phyloP scores from a whole-genome alignment of 1,140 invertebrate species.

The Drosophila orena region DNA sequence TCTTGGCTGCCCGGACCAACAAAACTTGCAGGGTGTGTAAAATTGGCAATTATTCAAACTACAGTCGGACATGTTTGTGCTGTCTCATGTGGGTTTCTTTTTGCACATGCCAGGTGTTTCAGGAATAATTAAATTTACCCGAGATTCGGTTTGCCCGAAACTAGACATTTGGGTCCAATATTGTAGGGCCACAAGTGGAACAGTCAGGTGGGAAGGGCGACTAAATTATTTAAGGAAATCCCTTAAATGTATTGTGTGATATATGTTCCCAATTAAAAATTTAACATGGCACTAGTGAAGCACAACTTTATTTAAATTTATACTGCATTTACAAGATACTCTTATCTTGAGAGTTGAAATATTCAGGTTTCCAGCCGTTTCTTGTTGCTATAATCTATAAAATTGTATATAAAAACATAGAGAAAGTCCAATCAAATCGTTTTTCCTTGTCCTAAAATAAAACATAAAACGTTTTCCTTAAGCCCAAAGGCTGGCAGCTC shows the following conservation, averaged over 20 bases:
- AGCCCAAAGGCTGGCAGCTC: conserved; percentile 13
- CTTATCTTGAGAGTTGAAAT: too few species aligned
- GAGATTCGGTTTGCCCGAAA: conserved; percentile 32
- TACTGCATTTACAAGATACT: neutral
- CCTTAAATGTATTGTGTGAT: neutral
- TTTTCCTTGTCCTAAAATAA: neutral
- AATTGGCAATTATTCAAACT: conserved; percentile 77
- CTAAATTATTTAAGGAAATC: neutral
- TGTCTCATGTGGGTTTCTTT: neutral
- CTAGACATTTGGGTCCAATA: conserved; percentile 8
- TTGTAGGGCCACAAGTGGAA: neutral
- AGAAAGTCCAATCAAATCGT: neutral
- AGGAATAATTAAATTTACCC: conserved; percentile 67
- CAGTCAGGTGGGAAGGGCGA: neutral
- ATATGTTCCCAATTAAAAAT: neutral
- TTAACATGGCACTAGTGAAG: too few species aligned
- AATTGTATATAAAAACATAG: neutral
- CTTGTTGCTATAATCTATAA: neutral
- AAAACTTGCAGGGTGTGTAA: conserved; percentile 45
- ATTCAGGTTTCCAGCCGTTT: too few species aligned
- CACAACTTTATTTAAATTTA: neutral
- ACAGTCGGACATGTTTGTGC: conserved; percentile 59
- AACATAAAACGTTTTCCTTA: conserved; percentile 8
- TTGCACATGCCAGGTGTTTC: conserved; percentile 39
- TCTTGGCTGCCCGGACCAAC: conserved; percentile 3